A percentile compares a stretch with the other conserved stretches of the same genome.
Conservation (phyloP, 2,113 vertebrate species). For the Physeter macrocephalus region DNA sequence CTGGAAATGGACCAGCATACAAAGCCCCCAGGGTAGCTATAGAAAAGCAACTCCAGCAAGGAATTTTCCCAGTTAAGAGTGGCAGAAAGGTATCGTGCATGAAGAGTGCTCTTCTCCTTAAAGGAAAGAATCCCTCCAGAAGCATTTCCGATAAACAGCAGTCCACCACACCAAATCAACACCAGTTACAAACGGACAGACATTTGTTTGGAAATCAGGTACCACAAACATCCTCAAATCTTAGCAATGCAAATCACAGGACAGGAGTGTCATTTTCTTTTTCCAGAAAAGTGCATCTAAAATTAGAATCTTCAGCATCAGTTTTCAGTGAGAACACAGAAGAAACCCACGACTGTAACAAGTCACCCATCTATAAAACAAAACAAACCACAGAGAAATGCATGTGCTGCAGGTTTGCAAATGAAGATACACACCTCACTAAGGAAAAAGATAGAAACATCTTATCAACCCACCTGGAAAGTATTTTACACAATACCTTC, state of each 20-base stretch:
- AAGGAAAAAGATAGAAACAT: conserved; percentile 41
- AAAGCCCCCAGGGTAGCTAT: conserved; percentile 80
- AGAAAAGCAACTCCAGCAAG: conserved; percentile 80
- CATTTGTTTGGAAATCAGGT: conserved; percentile 62
- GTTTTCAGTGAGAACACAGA: conserved; percentile 93
- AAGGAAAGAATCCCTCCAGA: conserved; percentile 71
- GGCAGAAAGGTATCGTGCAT: conserved; percentile 69
- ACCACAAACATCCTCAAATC: conserved; percentile 67
- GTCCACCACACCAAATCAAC: conserved; percentile 62
- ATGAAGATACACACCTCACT: conserved; percentile 38
- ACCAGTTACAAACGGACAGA: conserved; percentile 65
- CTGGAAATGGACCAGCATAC: conserved; percentile 81
- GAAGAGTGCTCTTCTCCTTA: conserved; percentile 59
- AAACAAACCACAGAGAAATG: conserved; percentile 76
- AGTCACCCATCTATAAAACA: conserved; percentile 78
- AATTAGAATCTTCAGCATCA: conserved; percentile 95
- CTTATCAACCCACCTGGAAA: conserved; percentile 55
- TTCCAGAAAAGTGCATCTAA: conserved; percentile 90
- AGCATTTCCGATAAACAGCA: conserved; percentile 65
- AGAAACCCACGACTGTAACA: conserved; percentile 82
- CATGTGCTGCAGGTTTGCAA: conserved; percentile 63
- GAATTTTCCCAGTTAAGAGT: conserved; percentile 75
- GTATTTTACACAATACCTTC: conserved; percentile 30
- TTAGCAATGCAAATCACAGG: conserved; percentile 78
- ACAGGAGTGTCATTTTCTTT: conserved; percentile 96